Percentiles rank a stretch among this genome's conserved stretches.
Evolutionary conservation across 2,113 vertebrate genomes (phyloP).

Genomic region (Peucedramus taeniatus): DNA sequence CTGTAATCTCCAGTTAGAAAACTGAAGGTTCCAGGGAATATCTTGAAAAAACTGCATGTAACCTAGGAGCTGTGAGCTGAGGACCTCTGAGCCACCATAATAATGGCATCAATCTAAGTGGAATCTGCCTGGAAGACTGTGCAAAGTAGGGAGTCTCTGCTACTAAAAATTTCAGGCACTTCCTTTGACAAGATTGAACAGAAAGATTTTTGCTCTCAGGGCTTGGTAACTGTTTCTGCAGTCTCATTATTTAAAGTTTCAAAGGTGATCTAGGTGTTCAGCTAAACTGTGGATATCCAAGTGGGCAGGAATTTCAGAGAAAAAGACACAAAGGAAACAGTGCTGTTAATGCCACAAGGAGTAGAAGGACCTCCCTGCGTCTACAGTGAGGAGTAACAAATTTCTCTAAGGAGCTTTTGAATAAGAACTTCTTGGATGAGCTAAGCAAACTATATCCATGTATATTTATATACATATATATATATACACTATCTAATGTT

Average conservation of each 20-base stretch:
- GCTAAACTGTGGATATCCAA: not conserved
- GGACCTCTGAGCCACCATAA: not conserved
- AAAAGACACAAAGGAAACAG: not conserved
- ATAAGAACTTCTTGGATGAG: not conserved
- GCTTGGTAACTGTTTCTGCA: not conserved
- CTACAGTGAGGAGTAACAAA: not conserved
- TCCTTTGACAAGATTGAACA: not conserved
- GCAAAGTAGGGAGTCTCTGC: not conserved
- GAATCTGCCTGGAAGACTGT: not conserved
- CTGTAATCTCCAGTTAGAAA: not conserved
- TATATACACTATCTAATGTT: not conserved
- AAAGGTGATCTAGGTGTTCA: not conserved
- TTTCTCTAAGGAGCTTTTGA: not conserved
- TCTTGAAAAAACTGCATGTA: not conserved
- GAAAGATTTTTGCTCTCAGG: not conserved
- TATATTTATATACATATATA: not conserved
- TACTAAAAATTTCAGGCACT: not conserved
- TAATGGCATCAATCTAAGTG: not conserved
- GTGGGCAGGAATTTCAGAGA: not conserved
- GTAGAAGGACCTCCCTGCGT: not conserved
- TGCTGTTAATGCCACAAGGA: not conserved
- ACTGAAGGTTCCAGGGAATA: not conserved
- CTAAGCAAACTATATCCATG: not conserved
- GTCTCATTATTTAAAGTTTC: not conserved
- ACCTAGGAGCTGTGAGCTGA: not conserved